These are phyloP conservation scores for Volucella inanis DNA, from an alignment of 2,888 invertebrate species.

Conservation along the genomic window DNA sequence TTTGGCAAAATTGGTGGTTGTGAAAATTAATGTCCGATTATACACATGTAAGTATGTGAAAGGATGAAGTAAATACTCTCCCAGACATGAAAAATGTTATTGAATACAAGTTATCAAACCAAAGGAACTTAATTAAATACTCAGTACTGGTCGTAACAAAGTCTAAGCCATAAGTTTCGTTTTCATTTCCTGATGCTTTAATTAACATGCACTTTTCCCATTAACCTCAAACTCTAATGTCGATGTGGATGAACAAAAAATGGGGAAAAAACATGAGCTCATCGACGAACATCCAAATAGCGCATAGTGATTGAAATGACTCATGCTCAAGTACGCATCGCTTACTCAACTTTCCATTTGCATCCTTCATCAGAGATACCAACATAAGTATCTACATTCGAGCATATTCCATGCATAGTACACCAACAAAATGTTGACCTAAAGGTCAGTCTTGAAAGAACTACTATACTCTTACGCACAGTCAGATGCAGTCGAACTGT, in stretches of 20 bases:
- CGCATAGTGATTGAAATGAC: constrained; percentile 27
- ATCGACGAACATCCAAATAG: not conserved
- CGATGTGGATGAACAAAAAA: not conserved
- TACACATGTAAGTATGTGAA: too few relatives aligned
- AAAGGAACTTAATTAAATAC: too few relatives aligned
- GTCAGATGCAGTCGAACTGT: not conserved
- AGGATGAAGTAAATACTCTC: too few relatives aligned
- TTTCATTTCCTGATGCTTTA: constrained; percentile 31
- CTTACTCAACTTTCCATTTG: constrained; percentile 48
- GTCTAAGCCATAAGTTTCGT: constrained; percentile 18
- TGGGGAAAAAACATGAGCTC: constrained; percentile 3
- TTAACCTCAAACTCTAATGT: constrained; percentile 26
- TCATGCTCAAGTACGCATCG: constrained; percentile 39
- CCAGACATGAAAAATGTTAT: too few relatives aligned
- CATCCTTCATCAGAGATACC: constrained; percentile 18
- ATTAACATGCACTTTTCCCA: constrained; percentile 32
- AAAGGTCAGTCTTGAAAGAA: constrained; percentile 51
- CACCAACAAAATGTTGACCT: constrained; percentile 45
- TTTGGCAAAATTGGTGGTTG: too few relatives aligned
- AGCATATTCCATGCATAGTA: not conserved
- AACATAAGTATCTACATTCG: not conserved
- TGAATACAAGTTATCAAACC: too few relatives aligned
- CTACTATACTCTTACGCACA: constrained; percentile 18
- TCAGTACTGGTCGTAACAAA: not conserved
- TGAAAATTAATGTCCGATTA: too few relatives aligned